Evolutionary conservation across 2,888 invertebrate species (phyloP).

Genomic region (Hypomecis punctinalis): DNA sequence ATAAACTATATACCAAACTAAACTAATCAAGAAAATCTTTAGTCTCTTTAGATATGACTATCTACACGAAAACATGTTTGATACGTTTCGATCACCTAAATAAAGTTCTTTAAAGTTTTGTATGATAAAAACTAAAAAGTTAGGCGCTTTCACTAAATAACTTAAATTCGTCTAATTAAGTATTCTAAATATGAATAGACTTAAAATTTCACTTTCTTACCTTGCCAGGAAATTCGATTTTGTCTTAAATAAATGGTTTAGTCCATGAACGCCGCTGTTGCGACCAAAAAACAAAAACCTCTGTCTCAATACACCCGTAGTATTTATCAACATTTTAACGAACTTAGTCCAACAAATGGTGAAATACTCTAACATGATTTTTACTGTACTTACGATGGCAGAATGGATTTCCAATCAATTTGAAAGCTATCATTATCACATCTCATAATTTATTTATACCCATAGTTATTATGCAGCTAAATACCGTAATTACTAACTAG

Average conservation of each 20-base stretch:
- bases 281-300: conserved; percentile 61
- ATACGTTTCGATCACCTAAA: too few relatives aligned
- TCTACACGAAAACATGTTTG: too few relatives aligned
- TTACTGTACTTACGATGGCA: not conserved
- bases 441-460: not conserved
- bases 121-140: too few relatives aligned
- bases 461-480: too few relatives aligned
- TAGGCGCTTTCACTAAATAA: too few relatives aligned
- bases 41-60: too few relatives aligned
- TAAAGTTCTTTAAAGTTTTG: too few relatives aligned
- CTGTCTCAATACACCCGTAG: conserved; percentile 24
- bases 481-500: too few relatives aligned
- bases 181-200: not conserved
- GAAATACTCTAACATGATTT: too few relatives aligned
- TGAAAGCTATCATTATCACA: conserved; percentile 29
- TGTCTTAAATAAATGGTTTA: conserved; percentile 81
- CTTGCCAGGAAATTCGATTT: conserved; percentile 78
- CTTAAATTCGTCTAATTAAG: too few relatives aligned
- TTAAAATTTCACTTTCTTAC: conserved; percentile 6
- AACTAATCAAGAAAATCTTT: too few relatives aligned
- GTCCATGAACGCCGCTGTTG: conserved; percentile 80
- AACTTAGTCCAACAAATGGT: not conserved
- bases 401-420: conserved; percentile 22
- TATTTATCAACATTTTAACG: conserved; percentile 5
- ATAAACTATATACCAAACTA: too few relatives aligned